phyloP scores from a whole-genome alignment of 64 coral and sea anemone genomes.

The Montipora efflorescens region DNA sequence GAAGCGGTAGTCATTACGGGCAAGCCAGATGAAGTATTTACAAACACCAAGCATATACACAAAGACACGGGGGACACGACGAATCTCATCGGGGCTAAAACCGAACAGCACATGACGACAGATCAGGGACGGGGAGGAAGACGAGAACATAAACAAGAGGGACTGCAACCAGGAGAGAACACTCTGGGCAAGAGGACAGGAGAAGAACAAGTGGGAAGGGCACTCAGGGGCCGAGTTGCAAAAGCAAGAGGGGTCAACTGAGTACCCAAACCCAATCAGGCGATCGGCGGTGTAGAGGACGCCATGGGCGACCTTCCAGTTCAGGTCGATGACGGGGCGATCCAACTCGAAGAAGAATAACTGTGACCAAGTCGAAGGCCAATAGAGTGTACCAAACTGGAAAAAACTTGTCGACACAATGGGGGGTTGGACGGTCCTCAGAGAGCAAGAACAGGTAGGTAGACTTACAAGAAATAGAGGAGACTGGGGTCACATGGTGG shows the following conservation, averaged over 20 bases:
- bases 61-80: slow-evolving; percentile 3
- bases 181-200: background rate
- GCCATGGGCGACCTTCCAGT: slow-evolving; percentile 41
- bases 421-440: background rate
- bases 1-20: slow-evolving; percentile 38
- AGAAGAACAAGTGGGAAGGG: slow-evolving; percentile 5
- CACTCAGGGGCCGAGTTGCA: background rate
- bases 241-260: background rate
- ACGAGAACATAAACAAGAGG: background rate
- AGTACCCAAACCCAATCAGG: background rate
- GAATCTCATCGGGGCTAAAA: slow-evolving; percentile 7
- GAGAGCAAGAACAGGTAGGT: background rate
- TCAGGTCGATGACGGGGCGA: background rate
- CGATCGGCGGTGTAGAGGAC: background rate
- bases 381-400: background rate
- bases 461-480: background rate
- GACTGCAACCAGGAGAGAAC: slow-evolving; percentile 3
- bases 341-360: background rate
- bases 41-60: background rate
- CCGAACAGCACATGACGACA: slow-evolving; percentile 20
- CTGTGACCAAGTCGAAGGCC: background rate
- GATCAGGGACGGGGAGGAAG: too few species aligned
- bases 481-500: background rate
- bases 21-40: slow-evolving; percentile 24
- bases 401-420: background rate